Evolutionary conservation across 2,113 vertebrate genomes (phyloP), one percentile per base, ranked within the genome.

Genomic region (Chitala chitala): DNA sequence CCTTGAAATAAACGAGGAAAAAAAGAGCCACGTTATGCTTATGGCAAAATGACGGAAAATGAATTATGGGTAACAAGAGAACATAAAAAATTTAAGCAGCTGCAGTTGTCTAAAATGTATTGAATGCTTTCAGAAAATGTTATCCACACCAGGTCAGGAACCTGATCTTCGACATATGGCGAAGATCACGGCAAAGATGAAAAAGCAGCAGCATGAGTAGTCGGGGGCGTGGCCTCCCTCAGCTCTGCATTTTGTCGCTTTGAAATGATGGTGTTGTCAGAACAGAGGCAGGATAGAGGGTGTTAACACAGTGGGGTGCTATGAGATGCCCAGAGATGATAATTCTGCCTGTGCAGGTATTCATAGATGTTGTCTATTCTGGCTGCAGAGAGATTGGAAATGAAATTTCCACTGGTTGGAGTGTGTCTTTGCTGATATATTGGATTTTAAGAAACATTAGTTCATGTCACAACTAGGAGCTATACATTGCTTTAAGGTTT

Each of bases 391-490:
- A 68, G 22, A 48, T 38, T 68, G 64, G 42, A 68, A 68, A 68
- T 68, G 40, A 68, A 68, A 26, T 48, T 15, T 10, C 12, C 40
- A 42, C 36, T 24, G 40, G 20, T 40, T 9, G 22, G 36, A 44
- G n/a, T 44, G 64, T 68, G 38, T 48, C 64, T 68, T 10, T 24
- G 64, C 42, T 31, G 24, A 46, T 42, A 44, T 65, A 65, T 38
- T 65, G 63, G 63, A 65, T 65, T 65, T n/a, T 44, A 65, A 9
- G 42, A 22, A 44, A 65, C 36, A 65, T 65, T 44, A 65, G 63
- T 65, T 10, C 20, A 6, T 15, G 24, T 65, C 63, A 10, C 20
- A 51, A 8, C 48, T 51, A 51, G n/a, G n/a, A n/a, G n/a, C n/a
- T n/a, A n/a, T n/a, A n/a, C n/a, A n/a, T n/a, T n/a, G n/a, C n/a